Evolutionary conservation across 1,140 invertebrate genomes (phyloP).

Genomic region (Hypothenemus hampei): DNA sequence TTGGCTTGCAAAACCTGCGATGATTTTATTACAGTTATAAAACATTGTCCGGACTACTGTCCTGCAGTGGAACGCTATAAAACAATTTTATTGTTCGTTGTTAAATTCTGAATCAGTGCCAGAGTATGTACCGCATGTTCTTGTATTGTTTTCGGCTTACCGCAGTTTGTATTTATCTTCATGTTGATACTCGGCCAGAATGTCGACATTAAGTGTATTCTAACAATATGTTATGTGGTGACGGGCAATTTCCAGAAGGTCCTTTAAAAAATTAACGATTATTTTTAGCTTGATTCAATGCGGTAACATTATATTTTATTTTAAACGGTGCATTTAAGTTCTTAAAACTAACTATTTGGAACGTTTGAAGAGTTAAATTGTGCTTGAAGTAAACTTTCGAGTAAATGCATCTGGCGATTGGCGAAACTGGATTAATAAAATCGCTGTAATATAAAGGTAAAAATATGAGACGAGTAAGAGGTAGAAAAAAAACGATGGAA

Average conservation of each 20-base stretch:
- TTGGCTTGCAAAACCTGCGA: background rate
- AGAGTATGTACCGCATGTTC: constrained; percentile 2
- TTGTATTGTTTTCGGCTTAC: constrained; percentile 1
- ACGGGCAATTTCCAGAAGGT: no score
- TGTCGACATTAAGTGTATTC: constrained; percentile 5
- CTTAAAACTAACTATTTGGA: no score
- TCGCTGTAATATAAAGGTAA: no score
- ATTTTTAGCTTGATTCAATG: no score
- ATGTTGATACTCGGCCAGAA: background rate
- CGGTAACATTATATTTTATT: no score
- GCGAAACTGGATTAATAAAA: no score
- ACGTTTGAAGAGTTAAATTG: no score
- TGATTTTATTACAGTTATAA: background rate
- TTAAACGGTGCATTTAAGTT: no score
- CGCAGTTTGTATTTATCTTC: constrained; percentile 3
- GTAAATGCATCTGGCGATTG: no score
- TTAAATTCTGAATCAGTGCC: background rate
- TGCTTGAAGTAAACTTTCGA: no score
- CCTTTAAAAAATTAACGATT: no score
- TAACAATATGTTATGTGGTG: no score
- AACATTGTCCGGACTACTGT: background rate
- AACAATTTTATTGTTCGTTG: constrained; percentile 5
- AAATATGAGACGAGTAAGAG: background rate
- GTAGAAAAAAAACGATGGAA: background rate
- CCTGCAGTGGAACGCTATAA: constrained; percentile 4